Evolutionary conservation across 2,113 vertebrate species (phyloP), one percentile per base, ranked within the genome.

Genomic region (Ctenomys sociabilis): DNA sequence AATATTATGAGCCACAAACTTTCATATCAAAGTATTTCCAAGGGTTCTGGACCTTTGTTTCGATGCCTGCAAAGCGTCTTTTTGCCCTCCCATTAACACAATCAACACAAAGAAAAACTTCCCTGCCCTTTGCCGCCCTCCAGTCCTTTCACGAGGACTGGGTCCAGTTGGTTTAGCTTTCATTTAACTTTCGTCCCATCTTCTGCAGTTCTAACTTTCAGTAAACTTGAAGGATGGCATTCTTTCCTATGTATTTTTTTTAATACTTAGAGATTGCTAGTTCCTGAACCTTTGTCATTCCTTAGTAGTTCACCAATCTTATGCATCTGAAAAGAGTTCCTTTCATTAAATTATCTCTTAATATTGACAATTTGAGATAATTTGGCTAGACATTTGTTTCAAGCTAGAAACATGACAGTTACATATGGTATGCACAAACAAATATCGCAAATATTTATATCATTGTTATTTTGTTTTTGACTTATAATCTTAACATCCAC

Each of bases 131-230:
- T 54, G 30, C 28, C 72, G 19, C 14, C 1, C 19, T 7, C 0
- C 5, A 13, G 6, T 14, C 64, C n/a, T 78, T 17, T 45, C 32
- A 3, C 16, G 0, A n/a, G 40, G n/a, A 16, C 17, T 1, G 0
- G 22, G 21, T 0, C 7, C 2, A 0, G 0, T 0, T 5, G 4
- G 7, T 24, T 0, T 2, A 45, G 16, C 52, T 66, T 63, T 57
- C 7, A 1, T 32, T 2, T 78, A 22, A 61, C 22, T 54, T 24
- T 8, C 26, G 21, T 24, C 5, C 7, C 3, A 2, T 52, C 37
- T 63, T 70, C 73, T 52, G 37, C 10, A 45, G 32, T 21, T 64
- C 64, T 8, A 24, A 4, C 1, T 26, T 16, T 81, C 24, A 14
- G 19, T 11, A 77, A 49, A 11, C 8, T 17, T 4, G 49, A 45